Conservation (phyloP, 1,140 invertebrate species). For the Copidosoma floridanum region DNA sequence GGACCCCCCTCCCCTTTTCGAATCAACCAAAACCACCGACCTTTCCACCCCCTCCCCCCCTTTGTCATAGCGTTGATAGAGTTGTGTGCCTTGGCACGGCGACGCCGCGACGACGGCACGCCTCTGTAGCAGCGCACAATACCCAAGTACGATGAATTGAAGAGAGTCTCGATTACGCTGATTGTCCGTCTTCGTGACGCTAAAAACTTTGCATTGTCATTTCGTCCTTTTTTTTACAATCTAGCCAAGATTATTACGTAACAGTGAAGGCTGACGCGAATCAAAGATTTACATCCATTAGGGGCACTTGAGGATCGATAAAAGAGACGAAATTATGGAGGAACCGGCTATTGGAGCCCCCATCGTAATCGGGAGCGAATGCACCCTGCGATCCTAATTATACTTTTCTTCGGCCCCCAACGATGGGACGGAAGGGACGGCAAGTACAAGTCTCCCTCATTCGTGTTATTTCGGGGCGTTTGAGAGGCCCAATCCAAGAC, state of each 20-base stretch:
- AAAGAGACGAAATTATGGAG: too few species aligned
- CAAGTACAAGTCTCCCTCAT: constrained; percentile 20
- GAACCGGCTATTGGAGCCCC: constrained; percentile 5
- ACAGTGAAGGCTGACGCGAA: too few species aligned
- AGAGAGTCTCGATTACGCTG: constrained; percentile 10
- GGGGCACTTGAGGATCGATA: too few species aligned
- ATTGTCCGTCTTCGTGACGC: constrained; percentile 16
- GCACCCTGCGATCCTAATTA: constrained; percentile 16
- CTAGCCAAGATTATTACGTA: not conserved
- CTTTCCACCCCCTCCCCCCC: not conserved
- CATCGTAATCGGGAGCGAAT: constrained; percentile 22
- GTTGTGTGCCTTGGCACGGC: constrained; percentile 19
- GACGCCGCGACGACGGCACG: constrained; percentile 4
- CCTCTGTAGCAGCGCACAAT: not conserved
- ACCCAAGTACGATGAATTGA: too few species aligned
- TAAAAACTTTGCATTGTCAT: constrained; percentile 16
- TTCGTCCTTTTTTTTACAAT: too few species aligned
- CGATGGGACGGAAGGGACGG: constrained; percentile 20
- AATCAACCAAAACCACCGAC: too few species aligned
- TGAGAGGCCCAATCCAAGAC: constrained; percentile 12
- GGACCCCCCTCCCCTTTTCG: too few species aligned
- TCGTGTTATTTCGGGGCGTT: constrained; percentile 20
- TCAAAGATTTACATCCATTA: constrained; percentile 14
- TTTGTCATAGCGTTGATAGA: constrained; percentile 25
- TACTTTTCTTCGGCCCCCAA: constrained; percentile 20